Evolutionary conservation across 1,140 invertebrate species (phyloP).

Genomic region (Paracyclopina nana): DNA sequence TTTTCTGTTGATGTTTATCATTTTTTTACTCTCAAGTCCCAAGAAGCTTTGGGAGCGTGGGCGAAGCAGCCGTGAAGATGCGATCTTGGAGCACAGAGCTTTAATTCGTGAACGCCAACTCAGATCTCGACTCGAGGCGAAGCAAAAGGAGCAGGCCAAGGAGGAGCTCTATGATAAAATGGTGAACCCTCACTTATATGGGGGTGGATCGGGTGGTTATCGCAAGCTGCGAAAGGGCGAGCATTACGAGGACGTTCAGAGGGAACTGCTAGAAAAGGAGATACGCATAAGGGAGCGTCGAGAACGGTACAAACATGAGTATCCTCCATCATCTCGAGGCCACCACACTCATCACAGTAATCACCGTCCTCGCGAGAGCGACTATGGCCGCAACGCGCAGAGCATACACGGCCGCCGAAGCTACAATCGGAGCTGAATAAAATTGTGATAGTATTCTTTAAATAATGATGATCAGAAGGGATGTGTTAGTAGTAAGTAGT

Average conservation of each 20-base stretch:
- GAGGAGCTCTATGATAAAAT: slow-evolving; percentile 15
- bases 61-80: too few relatives aligned
- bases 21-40: too few relatives aligned
- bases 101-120: too few relatives aligned
- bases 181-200: slow-evolving; percentile 9
- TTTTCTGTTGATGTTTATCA: background rate
- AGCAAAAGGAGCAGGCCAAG: slow-evolving; percentile 6
- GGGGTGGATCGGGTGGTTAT: too few relatives aligned
- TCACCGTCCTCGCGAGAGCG: too few relatives aligned
- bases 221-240: background rate
- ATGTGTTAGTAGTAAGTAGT: background rate
- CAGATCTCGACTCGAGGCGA: background rate
- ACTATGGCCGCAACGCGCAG: background rate
- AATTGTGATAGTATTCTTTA: too few relatives aligned
- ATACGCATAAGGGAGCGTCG: slow-evolving; percentile 7
- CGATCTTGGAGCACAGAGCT: too few relatives aligned
- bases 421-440: background rate
- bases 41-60: too few relatives aligned
- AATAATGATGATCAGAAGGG: too few relatives aligned
- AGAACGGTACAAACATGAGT: background rate
- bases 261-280: slow-evolving; percentile 5
- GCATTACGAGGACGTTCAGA: slow-evolving; percentile 10
- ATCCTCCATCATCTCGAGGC: too few relatives aligned
- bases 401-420: background rate
- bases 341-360: too few relatives aligned